phyloP scores from a whole-genome alignment of 2,888 invertebrate species.

The Acheta domesticus region DNA sequence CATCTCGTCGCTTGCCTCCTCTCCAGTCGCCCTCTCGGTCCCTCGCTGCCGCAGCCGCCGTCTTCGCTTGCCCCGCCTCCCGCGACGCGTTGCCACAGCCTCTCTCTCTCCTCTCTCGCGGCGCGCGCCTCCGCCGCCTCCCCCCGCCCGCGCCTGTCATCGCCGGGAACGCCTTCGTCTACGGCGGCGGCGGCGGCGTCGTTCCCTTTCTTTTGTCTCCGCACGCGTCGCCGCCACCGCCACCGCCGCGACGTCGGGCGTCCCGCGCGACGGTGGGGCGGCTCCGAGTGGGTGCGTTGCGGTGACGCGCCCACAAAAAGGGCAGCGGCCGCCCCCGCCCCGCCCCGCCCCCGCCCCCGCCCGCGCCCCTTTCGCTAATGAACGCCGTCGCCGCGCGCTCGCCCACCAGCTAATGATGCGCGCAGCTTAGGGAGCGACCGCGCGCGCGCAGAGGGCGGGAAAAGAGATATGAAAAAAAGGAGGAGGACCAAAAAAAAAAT shows the following conservation, averaged over 20 bases:
- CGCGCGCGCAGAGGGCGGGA: neutral
- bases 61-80: too few species aligned
- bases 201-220: slow-evolving; percentile 8
- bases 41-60: too few species aligned
- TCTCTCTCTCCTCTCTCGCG: neutral
- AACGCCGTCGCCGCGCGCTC: neutral
- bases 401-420: neutral
- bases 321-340: neutral
- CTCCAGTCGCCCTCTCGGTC: too few species aligned
- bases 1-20: too few species aligned
- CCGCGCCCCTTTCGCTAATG: neutral
- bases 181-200: neutral
- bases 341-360: neutral
- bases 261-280: neutral
- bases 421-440: neutral
- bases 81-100: too few species aligned
- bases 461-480: neutral
- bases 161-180: neutral
- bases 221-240: neutral
- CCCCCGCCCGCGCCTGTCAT: neutral
- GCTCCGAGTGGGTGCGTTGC: neutral
- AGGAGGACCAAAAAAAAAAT: neutral
- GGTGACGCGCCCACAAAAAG: slow-evolving; percentile 18
- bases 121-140: neutral
- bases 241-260: neutral